These are phyloP conservation scores for Coleophora deauratella DNA, from an alignment of 2,888 invertebrate genomes.

Conservation along the genomic window DNA sequence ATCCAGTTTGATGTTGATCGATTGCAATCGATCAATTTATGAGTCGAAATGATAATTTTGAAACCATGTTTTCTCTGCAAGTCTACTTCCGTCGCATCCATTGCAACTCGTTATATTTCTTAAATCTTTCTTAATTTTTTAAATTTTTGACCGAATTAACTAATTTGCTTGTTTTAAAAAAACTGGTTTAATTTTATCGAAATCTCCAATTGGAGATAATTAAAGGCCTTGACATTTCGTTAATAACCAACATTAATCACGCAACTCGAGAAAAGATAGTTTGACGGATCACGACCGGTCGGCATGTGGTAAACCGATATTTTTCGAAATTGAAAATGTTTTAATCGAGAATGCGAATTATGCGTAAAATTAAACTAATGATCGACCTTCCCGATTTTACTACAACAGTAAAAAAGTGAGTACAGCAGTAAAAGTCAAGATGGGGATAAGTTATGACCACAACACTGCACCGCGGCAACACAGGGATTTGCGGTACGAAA, in stretches of 20 bases:
- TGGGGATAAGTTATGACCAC: constrained; percentile 45
- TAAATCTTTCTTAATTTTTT: too few relatives aligned
- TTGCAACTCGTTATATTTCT: too few relatives aligned
- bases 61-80: not conserved
- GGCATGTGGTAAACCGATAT: constrained; percentile 2
- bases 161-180: not conserved
- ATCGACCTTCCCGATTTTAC: constrained; percentile 50
- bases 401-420: constrained; percentile 52
- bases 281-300: constrained; percentile 8
- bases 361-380: constrained; percentile 29
- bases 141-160: not conserved
- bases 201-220: constrained; percentile 13
- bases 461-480: constrained; percentile 28
- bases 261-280: constrained; percentile 10
- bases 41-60: too few relatives aligned
- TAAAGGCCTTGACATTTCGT: constrained; percentile 20
- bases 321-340: constrained; percentile 13
- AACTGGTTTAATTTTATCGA: constrained; percentile 9
- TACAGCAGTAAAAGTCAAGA: constrained; percentile 62
- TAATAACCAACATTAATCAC: constrained; percentile 17
- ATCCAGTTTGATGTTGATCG: constrained; percentile 30
- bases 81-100: not conserved
- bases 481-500: constrained; percentile 44
- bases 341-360: constrained; percentile 19
- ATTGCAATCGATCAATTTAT: constrained; percentile 25